Evolutionary conservation across 2,797 vertebrate genomes (phyloP), one percentile per base, ranked within the genome.

Genomic region (Novumbra hubbsi): DNA sequence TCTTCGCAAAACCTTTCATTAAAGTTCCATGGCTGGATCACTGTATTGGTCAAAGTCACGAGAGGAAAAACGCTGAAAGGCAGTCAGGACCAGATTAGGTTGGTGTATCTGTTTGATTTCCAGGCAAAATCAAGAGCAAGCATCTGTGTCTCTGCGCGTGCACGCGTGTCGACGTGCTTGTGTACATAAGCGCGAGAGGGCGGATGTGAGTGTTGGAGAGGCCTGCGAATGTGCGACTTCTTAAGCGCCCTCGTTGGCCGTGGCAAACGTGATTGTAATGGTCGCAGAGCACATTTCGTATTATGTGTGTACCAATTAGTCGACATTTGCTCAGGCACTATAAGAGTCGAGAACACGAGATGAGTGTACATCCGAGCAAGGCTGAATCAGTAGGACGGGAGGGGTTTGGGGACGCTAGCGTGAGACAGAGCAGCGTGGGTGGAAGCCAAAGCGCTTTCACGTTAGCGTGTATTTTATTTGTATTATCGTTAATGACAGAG

Each of bases 1-100:
- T 88, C 87, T 76, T 91, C 89, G 88, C 92, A 88, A 90, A 93
- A 90, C 85, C 92, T 93, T 93, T 94, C 92, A 93, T 94, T 94
- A 94, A 93, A 90, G 91, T 86, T 92, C 90, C 86, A 88, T 89
- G 83, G 88, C 88, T 86, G 85, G 81, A 87, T 87, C 90, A 82
- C 83, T 50, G 82, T 80, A 90, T 92, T 89, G 87, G 87, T 92
- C 88, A 91, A 92, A 92, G 91, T 92, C 91, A 88, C 88, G 78
- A 82, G 88, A 89, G 89, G 87, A 84, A 86, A 87, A 88, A 87
- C 88, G 38, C 41, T 41, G 62, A 69, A 76, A 82, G 82, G 76
- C 78, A n/a, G 69, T 73, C n/a, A 21, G n/a, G n/a, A 68, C 21
- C 2, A 78, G 81, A 86, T 85, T 79, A 76, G 73, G 78, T 81